Conservation (phyloP, 1,140 invertebrate species). For the Adoxophyes honmai region DNA sequence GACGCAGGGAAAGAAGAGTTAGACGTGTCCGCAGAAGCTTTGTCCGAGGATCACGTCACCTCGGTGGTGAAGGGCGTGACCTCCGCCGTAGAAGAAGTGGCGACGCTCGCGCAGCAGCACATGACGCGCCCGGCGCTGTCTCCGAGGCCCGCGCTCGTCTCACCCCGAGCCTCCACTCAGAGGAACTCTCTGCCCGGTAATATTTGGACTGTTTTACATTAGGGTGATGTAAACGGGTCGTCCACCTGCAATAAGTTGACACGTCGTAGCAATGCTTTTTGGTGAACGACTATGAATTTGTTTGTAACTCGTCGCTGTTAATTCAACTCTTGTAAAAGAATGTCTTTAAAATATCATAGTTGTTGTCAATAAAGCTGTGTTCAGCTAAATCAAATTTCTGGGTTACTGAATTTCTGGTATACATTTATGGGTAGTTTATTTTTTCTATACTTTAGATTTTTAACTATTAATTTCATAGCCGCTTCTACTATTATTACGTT, state of each 20-base stretch:
- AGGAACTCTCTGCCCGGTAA: slow-evolving; percentile 78
- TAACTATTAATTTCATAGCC: background rate
- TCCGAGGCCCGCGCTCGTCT: slow-evolving; percentile 59
- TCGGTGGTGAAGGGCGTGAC: slow-evolving; percentile 88
- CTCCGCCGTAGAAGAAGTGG: slow-evolving; percentile 85
- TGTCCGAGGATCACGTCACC: slow-evolving; percentile 82
- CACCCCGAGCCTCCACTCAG: slow-evolving; percentile 62
- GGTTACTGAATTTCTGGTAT: too few relatives aligned
- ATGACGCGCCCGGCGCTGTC: slow-evolving; percentile 66
- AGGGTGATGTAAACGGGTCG: too few relatives aligned
- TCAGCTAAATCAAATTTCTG: too few relatives aligned
- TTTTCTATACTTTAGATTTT: too few relatives aligned
- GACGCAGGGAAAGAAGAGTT: slow-evolving; percentile 74
- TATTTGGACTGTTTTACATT: too few relatives aligned
- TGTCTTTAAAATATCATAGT: too few relatives aligned
- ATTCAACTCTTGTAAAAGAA: too few relatives aligned
- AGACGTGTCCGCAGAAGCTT: slow-evolving; percentile 42
- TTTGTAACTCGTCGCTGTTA: too few relatives aligned
- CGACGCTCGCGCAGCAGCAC: slow-evolving; percentile 59
- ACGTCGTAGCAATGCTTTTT: background rate
- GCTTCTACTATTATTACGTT: slow-evolving; percentile 18
- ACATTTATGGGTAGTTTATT: too few relatives aligned
- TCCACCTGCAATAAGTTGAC: too few relatives aligned
- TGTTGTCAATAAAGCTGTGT: background rate
- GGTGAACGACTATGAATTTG: too few relatives aligned